Evolutionary conservation across 2,888 invertebrate species (phyloP).

Genomic region (Hirtodrosophila trivittata): DNA sequence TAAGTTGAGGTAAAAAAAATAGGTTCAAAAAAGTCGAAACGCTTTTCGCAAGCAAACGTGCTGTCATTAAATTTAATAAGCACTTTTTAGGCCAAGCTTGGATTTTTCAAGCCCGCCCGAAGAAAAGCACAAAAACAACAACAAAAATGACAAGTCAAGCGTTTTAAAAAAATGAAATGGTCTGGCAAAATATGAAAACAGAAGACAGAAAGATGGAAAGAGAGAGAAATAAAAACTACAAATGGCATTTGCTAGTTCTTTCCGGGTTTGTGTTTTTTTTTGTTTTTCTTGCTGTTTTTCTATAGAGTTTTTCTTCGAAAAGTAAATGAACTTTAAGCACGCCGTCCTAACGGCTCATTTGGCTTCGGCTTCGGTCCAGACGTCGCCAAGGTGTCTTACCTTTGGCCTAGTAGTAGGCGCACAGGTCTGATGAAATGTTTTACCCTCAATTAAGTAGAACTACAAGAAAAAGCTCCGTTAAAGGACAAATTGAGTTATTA

Average conservation of each 20-base stretch:
- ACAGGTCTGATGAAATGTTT: constrained; percentile 24
- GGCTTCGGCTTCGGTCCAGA: constrained; percentile 6
- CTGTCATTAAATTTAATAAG: constrained; percentile 81
- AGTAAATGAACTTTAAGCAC: constrained; percentile 72
- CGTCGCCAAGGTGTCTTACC: constrained; percentile 30
- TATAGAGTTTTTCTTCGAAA: constrained; percentile 60
- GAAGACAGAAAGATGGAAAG: constrained; percentile 31
- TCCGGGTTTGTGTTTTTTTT: constrained; percentile 33
- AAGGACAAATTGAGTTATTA: constrained; percentile 59
- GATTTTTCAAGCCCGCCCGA: constrained; percentile 57
- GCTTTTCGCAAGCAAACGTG: constrained; percentile 78
- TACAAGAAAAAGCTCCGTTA: constrained; percentile 32
- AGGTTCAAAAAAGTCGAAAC: constrained; percentile 47
- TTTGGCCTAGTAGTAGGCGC: not conserved
- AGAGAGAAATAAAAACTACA: constrained; percentile 48
- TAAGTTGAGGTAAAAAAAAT: constrained; percentile 41
- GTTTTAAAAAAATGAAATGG: constrained; percentile 60
- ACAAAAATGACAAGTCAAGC: constrained; percentile 38
- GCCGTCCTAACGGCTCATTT: constrained; percentile 59
- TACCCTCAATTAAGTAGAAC: constrained; percentile 42
- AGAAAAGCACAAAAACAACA: constrained; percentile 26
- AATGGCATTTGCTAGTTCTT: constrained; percentile 50
- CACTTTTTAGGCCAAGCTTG: constrained; percentile 77
- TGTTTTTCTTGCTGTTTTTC: constrained; percentile 21
- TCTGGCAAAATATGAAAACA: constrained; percentile 62